Evolutionary conservation across 2,113 vertebrate genomes (phyloP), one percentile per base, ranked within the genome.

Genomic region (Brachypteracias leptosomus): DNA sequence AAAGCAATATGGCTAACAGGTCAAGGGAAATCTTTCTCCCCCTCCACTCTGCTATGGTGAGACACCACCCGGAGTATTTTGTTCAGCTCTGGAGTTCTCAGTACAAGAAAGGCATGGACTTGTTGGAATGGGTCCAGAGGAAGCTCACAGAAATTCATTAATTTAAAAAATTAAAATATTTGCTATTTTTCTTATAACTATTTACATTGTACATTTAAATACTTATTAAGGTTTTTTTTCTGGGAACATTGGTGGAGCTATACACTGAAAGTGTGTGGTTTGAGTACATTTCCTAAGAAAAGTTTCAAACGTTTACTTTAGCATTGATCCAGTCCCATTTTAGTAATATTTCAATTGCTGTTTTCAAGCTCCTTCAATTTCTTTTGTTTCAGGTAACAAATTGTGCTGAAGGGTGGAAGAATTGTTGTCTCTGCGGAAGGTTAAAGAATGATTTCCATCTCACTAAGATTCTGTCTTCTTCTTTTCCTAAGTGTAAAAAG

Each of bases 171-270:
- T 42, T 7, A 15, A 65, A 66, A 38, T 66, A 55, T 40, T 83
- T 67, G 1, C 3, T 57, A 3, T 31, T 6, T 55, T 77, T 62
- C 20, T 46, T 62, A 10, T 25, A 58, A 38, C 7, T 26, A 17
- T 52, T 78, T 78, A 36, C 33, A 28, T 33, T 63, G 24, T 20
- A 35, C 7, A 8, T 52, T 68, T 49, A 74, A 68, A 63, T n/a
- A 16, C 2, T 25, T 78, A 1, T 42, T 47, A 46, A 58, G 13
- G 3, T 57, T 7, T 58, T 78, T 68, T 38, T 78, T 55, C 20
- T 49, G 7, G 16, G n/a, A 40, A n/a, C 4, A 13, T 11, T n/a
- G 44, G 13, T 29, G 3, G 31, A 63, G 16, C 2, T 0, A 52
- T 40, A 22, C 5, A 58, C 8, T 79, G 22, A 14, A 57, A 59